A percentile compares a stretch with the other conserved stretches of the same genome.
Evolutionary conservation across 1,140 invertebrate genomes (phyloP).

Genomic region (Rhyacophila brunnea): DNA sequence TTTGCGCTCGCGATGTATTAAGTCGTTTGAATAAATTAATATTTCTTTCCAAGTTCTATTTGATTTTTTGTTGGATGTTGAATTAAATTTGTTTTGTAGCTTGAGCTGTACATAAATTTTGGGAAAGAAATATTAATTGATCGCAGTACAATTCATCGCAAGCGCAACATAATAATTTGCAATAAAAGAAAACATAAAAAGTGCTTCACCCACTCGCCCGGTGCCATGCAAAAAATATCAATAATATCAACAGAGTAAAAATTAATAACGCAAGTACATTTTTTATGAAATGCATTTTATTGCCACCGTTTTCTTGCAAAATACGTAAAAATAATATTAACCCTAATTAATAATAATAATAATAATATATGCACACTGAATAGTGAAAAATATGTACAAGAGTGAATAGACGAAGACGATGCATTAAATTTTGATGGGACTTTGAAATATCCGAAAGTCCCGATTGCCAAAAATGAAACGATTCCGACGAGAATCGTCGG

Average conservation of each 20-base stretch:
- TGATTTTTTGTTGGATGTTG: too few relatives aligned
- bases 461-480: slow-evolving; percentile 25
- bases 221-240: slow-evolving; percentile 18
- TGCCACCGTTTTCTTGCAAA: slow-evolving; percentile 38
- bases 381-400: slow-evolving; percentile 37
- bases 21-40: too few relatives aligned
- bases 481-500: slow-evolving; percentile 9
- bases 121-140: background rate
- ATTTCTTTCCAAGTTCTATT: too few relatives aligned
- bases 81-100: too few relatives aligned
- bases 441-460: slow-evolving; percentile 13
- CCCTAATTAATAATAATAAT: slow-evolving; percentile 35
- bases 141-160: slow-evolving; percentile 21
- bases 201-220: slow-evolving; percentile 25
- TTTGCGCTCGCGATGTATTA: too few relatives aligned
- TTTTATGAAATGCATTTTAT: slow-evolving; percentile 37
- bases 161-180: slow-evolving; percentile 10
- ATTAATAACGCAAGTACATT: slow-evolving; percentile 23
- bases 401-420: slow-evolving; percentile 30
- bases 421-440: slow-evolving; percentile 25
- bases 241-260: slow-evolving; percentile 17
- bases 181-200: slow-evolving; percentile 3
- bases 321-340: slow-evolving; percentile 35
- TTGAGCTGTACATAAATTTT: too few relatives aligned
- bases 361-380: slow-evolving; percentile 36